A percentile compares a stretch with the other conserved stretches of the same genome.
Evolutionary conservation across 2,113 vertebrate species (phyloP).

Genomic region (Mandrillus leucophaeus): DNA sequence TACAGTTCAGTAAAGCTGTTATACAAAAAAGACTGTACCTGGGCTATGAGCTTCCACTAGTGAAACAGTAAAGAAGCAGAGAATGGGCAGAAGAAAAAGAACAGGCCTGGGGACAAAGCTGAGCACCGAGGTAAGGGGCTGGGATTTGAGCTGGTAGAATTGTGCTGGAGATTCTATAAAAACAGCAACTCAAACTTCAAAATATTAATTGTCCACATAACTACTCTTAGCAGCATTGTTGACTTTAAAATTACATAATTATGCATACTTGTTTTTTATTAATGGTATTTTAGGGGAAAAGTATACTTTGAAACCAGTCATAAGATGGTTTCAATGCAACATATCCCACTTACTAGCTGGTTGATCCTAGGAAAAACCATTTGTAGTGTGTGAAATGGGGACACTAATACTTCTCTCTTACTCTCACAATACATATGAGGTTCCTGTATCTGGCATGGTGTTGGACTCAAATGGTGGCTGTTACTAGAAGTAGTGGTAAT

Average conservation of each 20-base stretch:
- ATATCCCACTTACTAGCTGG: neutral
- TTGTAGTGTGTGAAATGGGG: neutral
- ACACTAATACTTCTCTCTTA: neutral
- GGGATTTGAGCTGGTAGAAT: neutral
- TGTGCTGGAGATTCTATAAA: neutral
- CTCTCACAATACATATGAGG: neutral
- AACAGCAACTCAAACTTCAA: neutral
- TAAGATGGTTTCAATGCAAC: neutral
- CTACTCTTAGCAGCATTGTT: neutral
- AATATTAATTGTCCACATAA: neutral
- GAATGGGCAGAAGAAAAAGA: neutral
- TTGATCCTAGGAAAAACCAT: neutral
- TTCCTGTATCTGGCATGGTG: neutral
- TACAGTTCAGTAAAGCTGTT: neutral
- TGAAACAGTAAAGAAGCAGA: neutral
- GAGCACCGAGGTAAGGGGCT: neutral
- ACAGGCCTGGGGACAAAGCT: neutral
- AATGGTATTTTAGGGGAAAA: neutral
- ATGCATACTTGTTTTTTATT: neutral
- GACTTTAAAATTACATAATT: neutral
- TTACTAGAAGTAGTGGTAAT: neutral
- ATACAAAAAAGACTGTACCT: neutral
- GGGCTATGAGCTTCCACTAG: neutral
- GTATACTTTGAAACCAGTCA: neutral
- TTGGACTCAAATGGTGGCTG: neutral